phyloP scores from a whole-genome alignment of 2,888 invertebrate species.

The Orchesellides sinensis region DNA sequence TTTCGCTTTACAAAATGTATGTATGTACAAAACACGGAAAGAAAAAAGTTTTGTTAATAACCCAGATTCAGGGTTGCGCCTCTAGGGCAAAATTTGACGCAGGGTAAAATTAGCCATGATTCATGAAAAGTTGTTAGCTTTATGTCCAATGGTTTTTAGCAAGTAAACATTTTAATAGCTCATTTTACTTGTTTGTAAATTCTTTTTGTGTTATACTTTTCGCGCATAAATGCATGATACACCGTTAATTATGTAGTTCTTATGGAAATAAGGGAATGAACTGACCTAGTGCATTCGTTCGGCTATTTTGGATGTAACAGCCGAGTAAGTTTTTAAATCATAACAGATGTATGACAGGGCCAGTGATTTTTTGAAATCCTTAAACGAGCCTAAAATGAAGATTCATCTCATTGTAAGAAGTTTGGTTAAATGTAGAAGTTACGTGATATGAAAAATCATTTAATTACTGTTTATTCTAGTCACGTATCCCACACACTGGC shows the following conservation, averaged over 20 bases:
- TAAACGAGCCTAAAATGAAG: no score
- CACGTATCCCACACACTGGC: no score
- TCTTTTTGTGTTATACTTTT: background rate
- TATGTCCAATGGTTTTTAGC: background rate
- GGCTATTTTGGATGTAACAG: no score
- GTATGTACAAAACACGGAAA: background rate
- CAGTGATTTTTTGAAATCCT: background rate
- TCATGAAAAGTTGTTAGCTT: no score
- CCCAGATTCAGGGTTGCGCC: constrained; percentile 17
- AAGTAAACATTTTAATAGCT: background rate
- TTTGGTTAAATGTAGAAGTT: no score
- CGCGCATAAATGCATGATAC: background rate
- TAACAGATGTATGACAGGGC: no score
- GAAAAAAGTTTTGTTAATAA: background rate
- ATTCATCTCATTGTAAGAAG: background rate
- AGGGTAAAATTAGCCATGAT: background rate
- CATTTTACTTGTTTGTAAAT: background rate
- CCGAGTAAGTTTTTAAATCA: background rate
- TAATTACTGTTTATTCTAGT: no score
- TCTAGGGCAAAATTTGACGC: background rate
- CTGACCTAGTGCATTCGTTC: background rate
- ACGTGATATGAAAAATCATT: no score
- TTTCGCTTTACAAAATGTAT: background rate
- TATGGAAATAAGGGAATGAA: background rate
- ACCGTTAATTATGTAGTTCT: background rate